phyloP scores from a whole-genome alignment of 2,113 vertebrate genomes.

The Hippocampus abdominalis region DNA sequence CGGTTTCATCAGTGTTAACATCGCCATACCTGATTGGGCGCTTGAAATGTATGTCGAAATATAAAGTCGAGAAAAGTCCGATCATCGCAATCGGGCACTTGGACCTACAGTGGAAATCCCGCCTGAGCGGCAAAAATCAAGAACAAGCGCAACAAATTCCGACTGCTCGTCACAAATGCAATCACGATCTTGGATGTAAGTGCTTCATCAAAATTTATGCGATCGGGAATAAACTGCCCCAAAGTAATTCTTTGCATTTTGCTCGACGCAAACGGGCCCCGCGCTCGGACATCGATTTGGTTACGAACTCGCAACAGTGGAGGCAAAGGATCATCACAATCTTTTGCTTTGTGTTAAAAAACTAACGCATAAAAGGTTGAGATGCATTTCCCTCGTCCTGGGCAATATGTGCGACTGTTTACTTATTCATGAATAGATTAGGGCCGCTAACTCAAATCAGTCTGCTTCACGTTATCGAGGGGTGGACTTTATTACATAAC shows the following conservation, averaged over 20 bases:
- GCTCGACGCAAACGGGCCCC: slow-evolving; percentile 21
- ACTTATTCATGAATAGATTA: slow-evolving; percentile 67
- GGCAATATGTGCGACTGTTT: slow-evolving; percentile 51
- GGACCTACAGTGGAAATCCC: not conserved
- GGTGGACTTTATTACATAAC: slow-evolving; percentile 60
- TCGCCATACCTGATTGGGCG: not conserved
- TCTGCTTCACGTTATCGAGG: slow-evolving; percentile 49
- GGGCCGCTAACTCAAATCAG: slow-evolving; percentile 60
- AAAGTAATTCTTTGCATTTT: slow-evolving; percentile 37
- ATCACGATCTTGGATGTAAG: slow-evolving; percentile 26
- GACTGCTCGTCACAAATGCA: not conserved
- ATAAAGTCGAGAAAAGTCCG: not conserved
- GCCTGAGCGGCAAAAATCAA: not conserved
- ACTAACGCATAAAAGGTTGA: slow-evolving; percentile 16
- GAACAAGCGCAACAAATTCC: not conserved
- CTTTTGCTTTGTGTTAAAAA: slow-evolving; percentile 31
- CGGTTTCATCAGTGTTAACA: not conserved
- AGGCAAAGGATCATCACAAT: slow-evolving; percentile 23
- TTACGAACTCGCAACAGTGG: slow-evolving; percentile 25
- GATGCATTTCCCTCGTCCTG: slow-evolving; percentile 18
- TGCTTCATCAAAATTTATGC: slow-evolving; percentile 37
- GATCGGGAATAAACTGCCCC: slow-evolving; percentile 21
- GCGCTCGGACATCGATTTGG: slow-evolving; percentile 19
- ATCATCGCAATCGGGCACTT: not conserved
- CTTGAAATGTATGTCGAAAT: not conserved